These are phyloP conservation scores for Rhynchonycteris naso DNA, from an alignment of 2,797 vertebrate species.

Conservation along the genomic window DNA sequence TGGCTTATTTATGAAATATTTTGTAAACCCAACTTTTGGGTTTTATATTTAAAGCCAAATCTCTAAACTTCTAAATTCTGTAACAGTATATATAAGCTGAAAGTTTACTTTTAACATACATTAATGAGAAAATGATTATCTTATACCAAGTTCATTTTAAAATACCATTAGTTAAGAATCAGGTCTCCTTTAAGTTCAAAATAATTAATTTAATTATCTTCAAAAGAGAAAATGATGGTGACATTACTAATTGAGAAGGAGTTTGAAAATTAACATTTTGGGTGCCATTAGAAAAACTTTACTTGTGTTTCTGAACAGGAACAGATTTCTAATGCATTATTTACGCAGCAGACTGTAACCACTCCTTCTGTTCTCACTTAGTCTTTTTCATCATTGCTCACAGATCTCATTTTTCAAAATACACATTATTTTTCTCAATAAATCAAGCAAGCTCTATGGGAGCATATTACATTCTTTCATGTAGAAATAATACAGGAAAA, in stretches of 20 bases:
- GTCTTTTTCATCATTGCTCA: constrained; percentile 53
- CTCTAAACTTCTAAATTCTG: neutral
- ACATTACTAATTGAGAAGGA: constrained; percentile 36
- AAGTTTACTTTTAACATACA: neutral
- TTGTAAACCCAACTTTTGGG: neutral
- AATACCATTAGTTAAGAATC: neutral
- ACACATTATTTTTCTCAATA: constrained; percentile 67
- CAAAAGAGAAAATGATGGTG: constrained; percentile 19
- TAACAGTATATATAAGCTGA: neutral
- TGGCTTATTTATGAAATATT: neutral
- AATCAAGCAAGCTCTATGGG: constrained; percentile 56
- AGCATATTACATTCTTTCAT: constrained; percentile 55
- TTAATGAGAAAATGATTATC: neutral
- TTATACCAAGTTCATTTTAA: neutral
- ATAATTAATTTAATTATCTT: constrained; percentile 46
- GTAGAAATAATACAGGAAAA: constrained; percentile 66
- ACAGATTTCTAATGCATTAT: constrained; percentile 70
- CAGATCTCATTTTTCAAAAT: constrained; percentile 72
- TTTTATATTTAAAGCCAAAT: neutral
- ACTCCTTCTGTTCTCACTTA: constrained; percentile 67
- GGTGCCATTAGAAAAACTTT: constrained; percentile 40
- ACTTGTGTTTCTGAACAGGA: constrained; percentile 53
- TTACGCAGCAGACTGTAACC: constrained; percentile 42
- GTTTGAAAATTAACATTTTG: constrained; percentile 61
- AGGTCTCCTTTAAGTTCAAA: neutral